Evolutionary conservation across 2,113 vertebrate genomes (phyloP).

Genomic region (Mohoua ochrocephala): DNA sequence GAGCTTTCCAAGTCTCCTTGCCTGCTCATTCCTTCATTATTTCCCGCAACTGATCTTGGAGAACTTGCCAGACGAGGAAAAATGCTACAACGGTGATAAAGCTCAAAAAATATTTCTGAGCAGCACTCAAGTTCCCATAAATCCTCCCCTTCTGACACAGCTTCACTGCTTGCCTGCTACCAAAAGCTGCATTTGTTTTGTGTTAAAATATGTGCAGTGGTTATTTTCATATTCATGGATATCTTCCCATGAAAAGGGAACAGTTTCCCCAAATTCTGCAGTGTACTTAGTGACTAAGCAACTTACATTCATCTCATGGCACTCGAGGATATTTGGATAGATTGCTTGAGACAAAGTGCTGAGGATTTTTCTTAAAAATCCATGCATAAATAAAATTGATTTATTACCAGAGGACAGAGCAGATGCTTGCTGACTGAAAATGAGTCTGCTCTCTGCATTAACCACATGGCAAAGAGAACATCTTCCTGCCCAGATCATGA

Average conservation of each 20-base stretch:
- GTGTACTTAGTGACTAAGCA: background rate
- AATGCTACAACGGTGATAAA: background rate
- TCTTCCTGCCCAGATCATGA: background rate
- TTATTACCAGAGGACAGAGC: conserved; percentile 15
- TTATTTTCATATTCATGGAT: background rate
- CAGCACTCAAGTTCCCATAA: background rate
- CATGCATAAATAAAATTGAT: background rate
- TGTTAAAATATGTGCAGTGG: background rate
- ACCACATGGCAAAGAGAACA: background rate
- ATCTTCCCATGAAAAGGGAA: background rate
- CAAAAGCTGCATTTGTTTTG: background rate
- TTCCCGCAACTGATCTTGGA: background rate
- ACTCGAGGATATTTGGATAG: background rate
- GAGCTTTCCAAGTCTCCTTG: background rate
- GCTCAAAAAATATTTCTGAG: background rate
- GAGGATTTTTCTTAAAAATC: conserved; percentile 17
- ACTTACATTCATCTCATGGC: background rate
- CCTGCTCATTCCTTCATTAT: background rate
- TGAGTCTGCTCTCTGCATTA: background rate
- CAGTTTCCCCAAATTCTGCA: background rate
- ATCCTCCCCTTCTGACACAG: background rate
- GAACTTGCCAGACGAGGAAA: background rate
- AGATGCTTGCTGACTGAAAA: conserved; percentile 40
- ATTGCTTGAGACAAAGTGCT: background rate
- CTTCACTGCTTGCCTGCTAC: background rate